phyloP scores from a whole-genome alignment of 1,140 invertebrate species.

The Philotrypesis tridentata region DNA sequence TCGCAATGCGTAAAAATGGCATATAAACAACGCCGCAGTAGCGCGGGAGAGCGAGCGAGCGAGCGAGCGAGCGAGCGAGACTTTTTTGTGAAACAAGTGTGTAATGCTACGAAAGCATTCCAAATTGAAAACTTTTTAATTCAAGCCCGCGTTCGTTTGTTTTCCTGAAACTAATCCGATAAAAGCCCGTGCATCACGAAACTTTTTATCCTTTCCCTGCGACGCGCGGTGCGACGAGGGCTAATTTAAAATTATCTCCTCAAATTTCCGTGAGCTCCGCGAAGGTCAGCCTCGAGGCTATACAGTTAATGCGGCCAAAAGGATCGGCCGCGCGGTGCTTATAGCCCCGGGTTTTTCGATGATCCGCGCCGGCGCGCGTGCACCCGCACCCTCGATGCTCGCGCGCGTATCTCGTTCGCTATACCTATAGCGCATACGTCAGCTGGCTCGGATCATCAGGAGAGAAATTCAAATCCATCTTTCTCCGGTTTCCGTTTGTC shows the following conservation, averaged over 20 bases:
- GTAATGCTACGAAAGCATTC: neutral
- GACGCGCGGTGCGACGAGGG: neutral
- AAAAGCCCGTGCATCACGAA: conserved; percentile 36
- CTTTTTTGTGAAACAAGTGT: neutral
- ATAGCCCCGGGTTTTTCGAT: neutral
- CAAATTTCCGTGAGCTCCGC: neutral
- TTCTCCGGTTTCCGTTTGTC: conserved; percentile 26
- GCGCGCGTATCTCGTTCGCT: too few relatives aligned
- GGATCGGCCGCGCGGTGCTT: too few relatives aligned
- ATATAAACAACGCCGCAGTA: conserved; percentile 15
- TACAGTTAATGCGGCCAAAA: too few relatives aligned
- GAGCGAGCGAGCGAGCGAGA: too few relatives aligned
- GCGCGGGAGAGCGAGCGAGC: too few relatives aligned
- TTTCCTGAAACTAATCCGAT: conserved; percentile 42
- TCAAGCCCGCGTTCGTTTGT: conserved; percentile 27
- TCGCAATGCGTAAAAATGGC: conserved; percentile 19
- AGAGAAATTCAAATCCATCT: conserved; percentile 37
- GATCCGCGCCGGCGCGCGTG: too few relatives aligned
- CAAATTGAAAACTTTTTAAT: conserved; percentile 38
- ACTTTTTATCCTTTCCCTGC: neutral
- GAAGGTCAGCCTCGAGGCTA: too few relatives aligned
- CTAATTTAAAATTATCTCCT: conserved; percentile 35
- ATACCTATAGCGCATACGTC: too few relatives aligned
- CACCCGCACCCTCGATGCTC: too few relatives aligned
- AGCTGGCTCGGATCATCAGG: conserved; percentile 9